These are phyloP conservation scores for Anarsia innoxiella DNA, from an alignment of 2,888 invertebrate genomes.

Conservation along the genomic window DNA sequence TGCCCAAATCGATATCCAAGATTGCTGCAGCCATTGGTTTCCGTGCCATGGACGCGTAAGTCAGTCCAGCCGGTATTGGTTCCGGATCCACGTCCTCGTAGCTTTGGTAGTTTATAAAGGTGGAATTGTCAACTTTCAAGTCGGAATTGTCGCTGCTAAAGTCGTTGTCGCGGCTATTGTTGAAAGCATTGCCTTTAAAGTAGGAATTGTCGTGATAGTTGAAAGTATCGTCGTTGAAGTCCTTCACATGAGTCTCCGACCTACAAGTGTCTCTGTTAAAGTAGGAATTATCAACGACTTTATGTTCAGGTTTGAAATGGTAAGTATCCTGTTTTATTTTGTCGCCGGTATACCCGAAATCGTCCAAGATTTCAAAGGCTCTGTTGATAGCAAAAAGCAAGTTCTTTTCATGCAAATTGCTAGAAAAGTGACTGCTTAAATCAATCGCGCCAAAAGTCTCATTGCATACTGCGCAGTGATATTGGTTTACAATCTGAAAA, in stretches of 20 bases:
- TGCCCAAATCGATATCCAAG: conserved; percentile 23
- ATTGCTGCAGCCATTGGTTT: conserved; percentile 18
- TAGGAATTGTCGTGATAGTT: not conserved
- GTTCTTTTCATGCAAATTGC: conserved; percentile 24
- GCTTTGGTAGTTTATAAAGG: conserved; percentile 8
- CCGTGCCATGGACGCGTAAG: conserved; percentile 32
- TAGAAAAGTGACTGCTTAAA: conserved; percentile 17
- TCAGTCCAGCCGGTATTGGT: conserved; percentile 9
- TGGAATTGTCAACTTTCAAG: too few species aligned
- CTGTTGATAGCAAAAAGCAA: conserved; percentile 22
- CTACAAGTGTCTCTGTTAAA: not conserved
- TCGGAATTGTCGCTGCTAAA: too few species aligned
- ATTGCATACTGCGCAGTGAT: conserved; percentile 37
- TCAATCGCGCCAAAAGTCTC: conserved; percentile 14
- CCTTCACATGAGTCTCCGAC: not conserved
- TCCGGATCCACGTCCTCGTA: conserved; percentile 10
- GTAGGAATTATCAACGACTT: not conserved
- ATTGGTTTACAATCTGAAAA: conserved; percentile 25
- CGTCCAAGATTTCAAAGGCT: conserved; percentile 20
- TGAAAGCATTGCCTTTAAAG: not conserved
- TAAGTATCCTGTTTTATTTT: conserved; percentile 13
- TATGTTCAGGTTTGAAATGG: conserved; percentile 13
- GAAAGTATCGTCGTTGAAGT: not conserved
- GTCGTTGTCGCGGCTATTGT: not conserved
- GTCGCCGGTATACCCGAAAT: conserved; percentile 7